phyloP scores from a whole-genome alignment of 2,113 vertebrate species.

The Mellivora capensis region DNA sequence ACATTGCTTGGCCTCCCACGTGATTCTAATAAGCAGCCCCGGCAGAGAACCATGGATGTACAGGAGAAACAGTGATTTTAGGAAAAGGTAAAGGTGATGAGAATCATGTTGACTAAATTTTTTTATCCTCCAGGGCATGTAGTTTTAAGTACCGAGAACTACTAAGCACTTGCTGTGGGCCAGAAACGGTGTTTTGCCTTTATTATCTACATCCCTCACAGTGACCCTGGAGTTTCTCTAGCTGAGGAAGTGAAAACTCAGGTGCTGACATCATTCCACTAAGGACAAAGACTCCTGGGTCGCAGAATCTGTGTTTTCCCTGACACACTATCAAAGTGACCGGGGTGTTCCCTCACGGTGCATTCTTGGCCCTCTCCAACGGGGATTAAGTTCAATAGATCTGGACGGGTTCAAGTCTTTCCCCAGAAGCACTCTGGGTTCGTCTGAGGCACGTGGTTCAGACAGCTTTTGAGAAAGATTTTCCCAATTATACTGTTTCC shows the following conservation, averaged over 20 bases:
- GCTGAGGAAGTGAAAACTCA: background rate
- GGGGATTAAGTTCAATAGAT: background rate
- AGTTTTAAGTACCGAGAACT: background rate
- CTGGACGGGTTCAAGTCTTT: background rate
- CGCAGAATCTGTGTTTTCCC: background rate
- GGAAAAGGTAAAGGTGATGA: background rate
- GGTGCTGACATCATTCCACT: background rate
- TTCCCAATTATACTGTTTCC: background rate
- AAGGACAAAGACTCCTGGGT: background rate
- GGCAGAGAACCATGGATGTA: background rate
- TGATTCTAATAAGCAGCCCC: background rate
- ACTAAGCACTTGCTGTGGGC: background rate
- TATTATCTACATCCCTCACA: background rate
- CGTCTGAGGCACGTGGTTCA: background rate
- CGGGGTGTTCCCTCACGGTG: fast-evolving
- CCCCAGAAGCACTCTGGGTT: background rate
- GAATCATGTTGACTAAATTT: background rate
- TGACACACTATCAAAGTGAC: background rate
- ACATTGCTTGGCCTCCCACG: background rate
- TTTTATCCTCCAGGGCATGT: background rate
- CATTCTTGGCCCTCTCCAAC: background rate
- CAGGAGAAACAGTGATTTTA: background rate
- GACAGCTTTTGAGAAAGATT: background rate
- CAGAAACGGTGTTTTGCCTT: background rate
- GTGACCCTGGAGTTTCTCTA: background rate